phyloP scores from a whole-genome alignment of 2,888 invertebrate genomes.

The Orchesella flavescens region DNA sequence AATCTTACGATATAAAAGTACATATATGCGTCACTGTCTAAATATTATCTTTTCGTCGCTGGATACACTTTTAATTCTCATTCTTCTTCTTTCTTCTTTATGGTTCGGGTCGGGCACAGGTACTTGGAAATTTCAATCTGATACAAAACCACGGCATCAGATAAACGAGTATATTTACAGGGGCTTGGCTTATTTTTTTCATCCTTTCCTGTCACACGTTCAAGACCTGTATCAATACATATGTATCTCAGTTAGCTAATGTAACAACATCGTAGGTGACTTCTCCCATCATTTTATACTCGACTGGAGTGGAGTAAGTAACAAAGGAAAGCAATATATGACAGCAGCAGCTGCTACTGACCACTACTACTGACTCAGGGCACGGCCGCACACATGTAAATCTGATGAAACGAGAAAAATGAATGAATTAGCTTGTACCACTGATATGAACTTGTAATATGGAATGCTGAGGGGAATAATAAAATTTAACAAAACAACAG shows the following conservation, averaged over 20 bases:
- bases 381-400: neutral
- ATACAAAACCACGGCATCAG: neutral
- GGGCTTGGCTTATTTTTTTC: conserved; percentile 21
- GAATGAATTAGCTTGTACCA: conserved; percentile 31
- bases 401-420: conserved; percentile 12
- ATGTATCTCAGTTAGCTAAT: neutral
- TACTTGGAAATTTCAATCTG: too few species aligned
- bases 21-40: conserved; percentile 6
- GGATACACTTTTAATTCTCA: neutral
- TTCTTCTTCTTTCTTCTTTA: too few species aligned
- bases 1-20: conserved; percentile 28
- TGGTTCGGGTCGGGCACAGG: too few species aligned
- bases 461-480: conserved; percentile 31
- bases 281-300: neutral
- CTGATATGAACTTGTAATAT: too few species aligned
- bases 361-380: conserved; percentile 9
- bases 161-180: neutral
- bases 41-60: too few species aligned
- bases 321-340: conserved; percentile 37
- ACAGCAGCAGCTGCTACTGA: conserved; percentile 45
- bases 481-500: conserved; percentile 24
- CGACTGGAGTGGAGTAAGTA: neutral
- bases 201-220: neutral
- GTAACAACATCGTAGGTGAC: neutral
- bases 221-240: conserved; percentile 3